Evolutionary conservation across 1,140 invertebrate species (phyloP).

Genomic region (Megalonaias nervosa): DNA sequence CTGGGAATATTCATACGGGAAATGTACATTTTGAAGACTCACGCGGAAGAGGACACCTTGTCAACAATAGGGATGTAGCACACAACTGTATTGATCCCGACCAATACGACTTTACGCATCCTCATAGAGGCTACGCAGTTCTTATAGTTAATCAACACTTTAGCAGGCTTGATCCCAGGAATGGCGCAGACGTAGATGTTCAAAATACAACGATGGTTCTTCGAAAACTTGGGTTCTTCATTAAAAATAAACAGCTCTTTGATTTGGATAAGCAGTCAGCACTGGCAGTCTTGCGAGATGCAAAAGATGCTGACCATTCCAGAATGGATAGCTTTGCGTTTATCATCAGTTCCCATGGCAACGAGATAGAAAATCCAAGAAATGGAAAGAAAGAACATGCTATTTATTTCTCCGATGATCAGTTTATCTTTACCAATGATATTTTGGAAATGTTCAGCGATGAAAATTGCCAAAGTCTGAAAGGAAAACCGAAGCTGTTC

Average conservation of each 20-base stretch:
- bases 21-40: no score
- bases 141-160: constrained; percentile 39
- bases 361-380: constrained; percentile 5
- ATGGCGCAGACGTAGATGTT: constrained; percentile 29
- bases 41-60: no score
- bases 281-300: neutral
- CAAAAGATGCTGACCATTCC: constrained; percentile 8
- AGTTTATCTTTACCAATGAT: neutral
- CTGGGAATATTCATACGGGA: no score
- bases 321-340: constrained; percentile 37
- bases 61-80: no score
- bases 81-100: constrained; percentile 4
- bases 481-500: constrained; percentile 26
- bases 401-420: constrained; percentile 2
- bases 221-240: constrained; percentile 27
- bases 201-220: constrained; percentile 15
- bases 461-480: constrained; percentile 9
- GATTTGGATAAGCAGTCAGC: constrained; percentile 4
- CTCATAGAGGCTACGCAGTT: constrained; percentile 22
- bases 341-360: constrained; percentile 31
- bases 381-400: constrained; percentile 15
- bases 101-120: constrained; percentile 21
- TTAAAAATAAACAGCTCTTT: neutral
- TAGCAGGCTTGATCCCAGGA: constrained; percentile 2
- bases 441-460: constrained; percentile 21